Evolutionary conservation across 64 coral and sea anemone genomes (phyloP).

Genomic region (Trachythela sp.): DNA sequence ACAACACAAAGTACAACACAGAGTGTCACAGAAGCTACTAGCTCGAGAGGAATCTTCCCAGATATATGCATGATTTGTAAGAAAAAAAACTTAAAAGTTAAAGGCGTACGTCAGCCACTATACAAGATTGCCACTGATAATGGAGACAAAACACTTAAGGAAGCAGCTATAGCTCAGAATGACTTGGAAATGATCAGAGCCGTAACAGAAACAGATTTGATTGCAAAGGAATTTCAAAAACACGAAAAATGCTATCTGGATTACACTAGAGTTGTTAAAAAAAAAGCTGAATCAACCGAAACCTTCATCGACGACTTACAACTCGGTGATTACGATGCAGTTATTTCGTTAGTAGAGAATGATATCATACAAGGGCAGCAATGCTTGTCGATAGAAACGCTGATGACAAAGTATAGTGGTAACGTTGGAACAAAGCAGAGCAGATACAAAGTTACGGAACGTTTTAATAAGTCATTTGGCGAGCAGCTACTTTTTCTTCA

Average conservation of each 20-base stretch:
- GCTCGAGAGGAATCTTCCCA: constrained; percentile 1
- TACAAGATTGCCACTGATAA: background rate
- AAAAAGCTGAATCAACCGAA: background rate
- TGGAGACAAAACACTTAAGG: background rate
- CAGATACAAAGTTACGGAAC: background rate
- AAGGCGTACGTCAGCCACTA: background rate
- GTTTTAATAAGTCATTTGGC: background rate
- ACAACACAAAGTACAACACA: background rate
- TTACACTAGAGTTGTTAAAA: background rate
- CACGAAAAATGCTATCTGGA: background rate
- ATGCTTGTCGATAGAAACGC: background rate
- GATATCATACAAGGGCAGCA: background rate
- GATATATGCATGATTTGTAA: background rate
- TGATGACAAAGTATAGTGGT: background rate
- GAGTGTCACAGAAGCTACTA: background rate
- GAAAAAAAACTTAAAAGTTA: background rate
- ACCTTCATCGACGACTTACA: background rate
- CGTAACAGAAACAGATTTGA: background rate
- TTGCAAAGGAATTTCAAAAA: constrained; percentile 11
- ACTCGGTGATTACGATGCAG: background rate
- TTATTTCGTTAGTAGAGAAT: background rate
- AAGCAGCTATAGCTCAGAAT: background rate
- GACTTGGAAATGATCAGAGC: background rate
- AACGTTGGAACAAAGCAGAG: background rate
- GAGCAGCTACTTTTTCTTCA: background rate